phyloP scores from a whole-genome alignment of 1,140 invertebrate genomes.

The Caenorhabditis remanei region DNA sequence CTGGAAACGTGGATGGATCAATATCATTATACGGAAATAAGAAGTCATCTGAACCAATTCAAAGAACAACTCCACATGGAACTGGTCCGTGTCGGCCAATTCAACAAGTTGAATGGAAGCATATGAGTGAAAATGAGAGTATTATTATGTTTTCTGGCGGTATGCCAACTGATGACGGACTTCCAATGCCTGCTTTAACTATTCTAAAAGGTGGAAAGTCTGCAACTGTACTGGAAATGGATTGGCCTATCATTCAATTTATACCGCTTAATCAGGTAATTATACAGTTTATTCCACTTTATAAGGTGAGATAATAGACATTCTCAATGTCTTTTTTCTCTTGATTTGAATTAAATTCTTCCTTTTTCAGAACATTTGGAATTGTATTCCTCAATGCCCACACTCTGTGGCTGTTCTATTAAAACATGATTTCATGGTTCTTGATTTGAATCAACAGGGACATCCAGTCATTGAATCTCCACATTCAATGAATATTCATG shows the following conservation, averaged over 20 bases:
- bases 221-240: slow-evolving; percentile 98
- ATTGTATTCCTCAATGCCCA: slow-evolving; percentile 89
- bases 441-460: slow-evolving; percentile 92
- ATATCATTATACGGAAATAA: slow-evolving; percentile 62
- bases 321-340: background rate
- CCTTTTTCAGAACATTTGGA: slow-evolving; percentile 89
- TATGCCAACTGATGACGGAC: slow-evolving; percentile 76
- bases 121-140: slow-evolving; percentile 72
- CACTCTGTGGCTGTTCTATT: slow-evolving; percentile 96
- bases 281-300: background rate
- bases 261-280: slow-evolving; percentile 79
- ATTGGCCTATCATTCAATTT: slow-evolving; percentile 97
- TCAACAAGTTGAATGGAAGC: slow-evolving; percentile 72
- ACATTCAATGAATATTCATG: slow-evolving; percentile 98
- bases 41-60: slow-evolving; percentile 56
- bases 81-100: slow-evolving; percentile 70
- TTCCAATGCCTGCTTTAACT: slow-evolving; percentile 82
- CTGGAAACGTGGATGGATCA: slow-evolving; percentile 90
- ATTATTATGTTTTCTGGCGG: slow-evolving; percentile 80
- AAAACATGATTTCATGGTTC: slow-evolving; percentile 96
- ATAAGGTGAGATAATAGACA: no score
- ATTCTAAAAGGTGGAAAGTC: slow-evolving; percentile 94
- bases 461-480: slow-evolving; percentile 90
- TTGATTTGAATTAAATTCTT: background rate
- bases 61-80: slow-evolving; percentile 71